phyloP scores from a whole-genome alignment of 2,888 invertebrate species.

The Boloria euphrosyne region DNA sequence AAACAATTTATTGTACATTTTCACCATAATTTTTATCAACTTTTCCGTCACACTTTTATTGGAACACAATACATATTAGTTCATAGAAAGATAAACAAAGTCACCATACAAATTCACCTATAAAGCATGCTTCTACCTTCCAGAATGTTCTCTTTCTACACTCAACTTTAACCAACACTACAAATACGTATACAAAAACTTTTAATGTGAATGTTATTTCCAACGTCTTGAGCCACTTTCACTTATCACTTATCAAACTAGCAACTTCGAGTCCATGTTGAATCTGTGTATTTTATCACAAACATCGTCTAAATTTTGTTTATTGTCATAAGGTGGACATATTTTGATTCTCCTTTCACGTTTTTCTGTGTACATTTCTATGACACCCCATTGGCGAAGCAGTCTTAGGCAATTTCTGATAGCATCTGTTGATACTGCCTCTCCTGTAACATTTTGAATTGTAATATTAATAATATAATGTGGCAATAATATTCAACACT shows the following conservation, averaged over 20 bases:
- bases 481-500: too few species aligned
- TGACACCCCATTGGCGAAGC: constrained; percentile 90
- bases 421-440: constrained; percentile 93
- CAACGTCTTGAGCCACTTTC: constrained; percentile 22
- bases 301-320: constrained; percentile 47
- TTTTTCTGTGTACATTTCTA: constrained; percentile 80
- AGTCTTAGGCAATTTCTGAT: constrained; percentile 92
- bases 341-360: constrained; percentile 56
- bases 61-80: too few species aligned
- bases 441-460: constrained; percentile 81
- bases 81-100: too few species aligned
- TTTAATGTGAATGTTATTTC: not conserved
- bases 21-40: too few species aligned
- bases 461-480: not conserved
- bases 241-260: constrained; percentile 45
- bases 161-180: too few species aligned
- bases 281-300: constrained; percentile 63
- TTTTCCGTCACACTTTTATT: too few species aligned
- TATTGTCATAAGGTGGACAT: constrained; percentile 54
- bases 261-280: constrained; percentile 60
- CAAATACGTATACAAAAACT: not conserved
- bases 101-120: too few species aligned
- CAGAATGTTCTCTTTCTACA: too few species aligned
- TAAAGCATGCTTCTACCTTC: too few species aligned
- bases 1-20: too few species aligned